Conservation (phyloP, 2,113 vertebrate genomes). For the Pampusana beccarii region DNA sequence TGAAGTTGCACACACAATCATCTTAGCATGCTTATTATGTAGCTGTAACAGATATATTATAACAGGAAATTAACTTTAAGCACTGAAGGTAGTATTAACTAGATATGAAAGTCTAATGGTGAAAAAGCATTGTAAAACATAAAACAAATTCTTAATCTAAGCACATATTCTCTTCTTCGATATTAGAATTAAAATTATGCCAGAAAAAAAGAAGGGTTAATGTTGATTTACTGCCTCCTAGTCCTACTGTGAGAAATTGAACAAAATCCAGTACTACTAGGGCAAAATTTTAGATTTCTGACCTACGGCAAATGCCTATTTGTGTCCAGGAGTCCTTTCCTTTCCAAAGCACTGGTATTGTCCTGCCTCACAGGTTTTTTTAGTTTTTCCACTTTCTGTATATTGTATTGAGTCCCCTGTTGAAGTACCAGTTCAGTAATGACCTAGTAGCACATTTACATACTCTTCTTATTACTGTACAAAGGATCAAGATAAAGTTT, state of each 20-base stretch:
- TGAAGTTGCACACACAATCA: neutral
- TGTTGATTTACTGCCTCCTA: neutral
- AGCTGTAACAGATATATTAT: neutral
- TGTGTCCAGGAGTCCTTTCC: neutral
- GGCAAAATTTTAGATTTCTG: neutral
- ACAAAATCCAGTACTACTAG: neutral
- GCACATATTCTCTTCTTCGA: neutral
- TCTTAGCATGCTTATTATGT: neutral
- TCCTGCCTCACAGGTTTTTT: neutral
- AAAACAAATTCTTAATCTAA: neutral
- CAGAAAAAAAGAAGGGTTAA: neutral
- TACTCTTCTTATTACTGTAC: neutral
- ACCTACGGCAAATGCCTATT: neutral
- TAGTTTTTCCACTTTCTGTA: neutral
- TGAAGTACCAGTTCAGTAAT: neutral
- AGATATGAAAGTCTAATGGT: neutral
- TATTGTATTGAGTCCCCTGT: neutral
- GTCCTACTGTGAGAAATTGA: neutral
- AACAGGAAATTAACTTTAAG: neutral
- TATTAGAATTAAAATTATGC: neutral
- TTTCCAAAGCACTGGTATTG: neutral
- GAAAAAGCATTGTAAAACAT: neutral
- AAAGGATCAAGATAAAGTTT: neutral
- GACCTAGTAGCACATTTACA: neutral
- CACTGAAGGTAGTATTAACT: neutral